phyloP scores from a whole-genome alignment of 2,113 vertebrate species.

The Coreoperca whiteheadi region DNA sequence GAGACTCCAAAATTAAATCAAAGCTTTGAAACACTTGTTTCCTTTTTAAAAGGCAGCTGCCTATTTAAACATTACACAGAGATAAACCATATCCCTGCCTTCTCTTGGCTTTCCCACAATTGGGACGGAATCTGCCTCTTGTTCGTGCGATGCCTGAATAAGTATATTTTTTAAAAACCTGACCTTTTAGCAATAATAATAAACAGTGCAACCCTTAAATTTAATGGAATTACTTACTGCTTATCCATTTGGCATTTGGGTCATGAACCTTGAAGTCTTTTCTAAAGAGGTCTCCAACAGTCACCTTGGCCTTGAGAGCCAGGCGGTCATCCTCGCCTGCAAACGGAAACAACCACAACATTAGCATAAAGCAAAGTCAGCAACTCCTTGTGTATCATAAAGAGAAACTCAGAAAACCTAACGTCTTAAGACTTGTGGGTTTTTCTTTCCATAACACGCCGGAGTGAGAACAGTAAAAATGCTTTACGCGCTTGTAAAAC shows the following conservation, averaged over 20 bases:
- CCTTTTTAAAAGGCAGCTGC: too few relatives aligned
- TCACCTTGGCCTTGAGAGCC: slow-evolving; percentile 93
- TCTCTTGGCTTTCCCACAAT: not conserved
- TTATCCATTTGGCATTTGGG: slow-evolving; percentile 94
- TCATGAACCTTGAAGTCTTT: slow-evolving; percentile 92
- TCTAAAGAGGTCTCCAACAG: slow-evolving; percentile 91
- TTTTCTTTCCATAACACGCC: not conserved
- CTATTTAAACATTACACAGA: not conserved
- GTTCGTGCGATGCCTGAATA: not conserved
- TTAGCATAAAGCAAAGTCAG: not conserved
- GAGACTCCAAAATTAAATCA: not conserved
- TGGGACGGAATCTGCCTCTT: not conserved
- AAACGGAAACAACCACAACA: slow-evolving; percentile 32
- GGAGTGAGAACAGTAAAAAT: not conserved
- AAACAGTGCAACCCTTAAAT: not conserved
- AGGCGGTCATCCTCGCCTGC: slow-evolving; percentile 93
- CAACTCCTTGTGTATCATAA: too few relatives aligned
- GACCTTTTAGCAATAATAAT: not conserved
- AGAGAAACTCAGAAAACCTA: not conserved
- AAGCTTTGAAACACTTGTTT: not conserved
- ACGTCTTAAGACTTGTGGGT: too few relatives aligned
- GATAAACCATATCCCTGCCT: too few relatives aligned
- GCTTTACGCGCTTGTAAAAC: not conserved
- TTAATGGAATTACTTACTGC: slow-evolving; percentile 84
- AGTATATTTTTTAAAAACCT: not conserved